Conservation (phyloP, 35 echinoderm and acorn worm species). For the Ptychodera flava region DNA sequence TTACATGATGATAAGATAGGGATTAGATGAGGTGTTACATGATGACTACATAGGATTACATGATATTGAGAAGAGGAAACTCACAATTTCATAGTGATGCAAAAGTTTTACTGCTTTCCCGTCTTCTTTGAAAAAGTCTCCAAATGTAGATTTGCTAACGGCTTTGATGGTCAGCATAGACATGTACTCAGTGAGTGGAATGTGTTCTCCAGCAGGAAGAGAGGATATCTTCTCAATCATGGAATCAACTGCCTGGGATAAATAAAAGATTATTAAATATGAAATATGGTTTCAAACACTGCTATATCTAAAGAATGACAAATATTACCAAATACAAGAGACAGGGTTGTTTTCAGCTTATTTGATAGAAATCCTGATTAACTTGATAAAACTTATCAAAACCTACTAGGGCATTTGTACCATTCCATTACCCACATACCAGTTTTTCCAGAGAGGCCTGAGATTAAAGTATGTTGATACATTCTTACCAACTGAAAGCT, state of each 20-base stretch:
- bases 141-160: conserved; percentile 59
- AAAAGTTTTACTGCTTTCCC: conserved; percentile 16
- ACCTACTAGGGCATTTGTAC: background rate
- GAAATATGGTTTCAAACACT: background rate
- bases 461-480: background rate
- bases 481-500: conserved; percentile 63
- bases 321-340: background rate
- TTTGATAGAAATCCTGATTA: background rate
- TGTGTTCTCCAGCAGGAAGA: conserved; percentile 54
- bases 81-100: conserved; percentile 62
- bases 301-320: background rate
- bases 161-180: conserved; percentile 52
- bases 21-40: too few species aligned
- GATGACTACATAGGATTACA: too few species aligned
- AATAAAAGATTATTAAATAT: conserved; percentile 5
- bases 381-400: background rate
- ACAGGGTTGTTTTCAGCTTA: background rate
- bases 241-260: conserved; percentile 38
- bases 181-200: conserved; percentile 34
- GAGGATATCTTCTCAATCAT: conserved; percentile 37
- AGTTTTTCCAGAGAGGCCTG: background rate
- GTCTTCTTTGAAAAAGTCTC: conserved; percentile 72
- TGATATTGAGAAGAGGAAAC: too few species aligned
- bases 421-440: conserved; percentile 8
- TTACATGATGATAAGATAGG: too few species aligned